A percentile compares a stretch with the other conserved stretches of the same genome.
phyloP scores from a whole-genome alignment of 2,113 vertebrate genomes.

The Struthidea cinerea region DNA sequence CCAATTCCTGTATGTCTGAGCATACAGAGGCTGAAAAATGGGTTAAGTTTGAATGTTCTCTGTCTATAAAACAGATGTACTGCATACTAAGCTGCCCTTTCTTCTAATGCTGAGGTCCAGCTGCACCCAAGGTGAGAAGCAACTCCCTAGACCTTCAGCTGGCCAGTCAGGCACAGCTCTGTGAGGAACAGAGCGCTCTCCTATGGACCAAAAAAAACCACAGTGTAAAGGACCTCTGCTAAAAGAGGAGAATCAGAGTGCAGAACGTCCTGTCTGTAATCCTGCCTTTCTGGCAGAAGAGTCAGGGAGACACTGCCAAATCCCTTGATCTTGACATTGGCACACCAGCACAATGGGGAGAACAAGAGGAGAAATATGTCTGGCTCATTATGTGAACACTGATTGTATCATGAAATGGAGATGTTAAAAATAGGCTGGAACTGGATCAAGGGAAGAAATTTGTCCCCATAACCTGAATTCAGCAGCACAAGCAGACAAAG shows the following conservation, averaged over 20 bases:
- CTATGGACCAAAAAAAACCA: background rate
- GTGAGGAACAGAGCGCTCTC: background rate
- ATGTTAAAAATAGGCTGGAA: background rate
- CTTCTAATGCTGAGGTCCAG: background rate
- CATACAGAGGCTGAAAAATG: background rate
- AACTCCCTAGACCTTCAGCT: background rate
- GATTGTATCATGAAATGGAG: background rate
- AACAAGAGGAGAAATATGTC: background rate
- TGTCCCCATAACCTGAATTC: background rate
- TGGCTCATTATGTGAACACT: background rate
- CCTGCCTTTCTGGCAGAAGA: background rate
- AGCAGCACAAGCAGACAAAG: background rate
- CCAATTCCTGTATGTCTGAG: background rate
- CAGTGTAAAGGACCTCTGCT: background rate
- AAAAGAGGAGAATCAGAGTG: background rate
- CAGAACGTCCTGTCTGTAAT: background rate
- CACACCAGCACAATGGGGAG: background rate
- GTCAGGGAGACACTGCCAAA: background rate
- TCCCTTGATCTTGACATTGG: background rate
- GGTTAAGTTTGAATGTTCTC: background rate
- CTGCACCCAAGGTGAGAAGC: background rate
- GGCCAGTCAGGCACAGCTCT: background rate
- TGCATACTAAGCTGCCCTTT: background rate
- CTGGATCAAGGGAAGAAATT: background rate
- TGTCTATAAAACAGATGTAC: background rate